phyloP scores from a whole-genome alignment of 2,797 vertebrate genomes.

The Anniella stebbinsi region DNA sequence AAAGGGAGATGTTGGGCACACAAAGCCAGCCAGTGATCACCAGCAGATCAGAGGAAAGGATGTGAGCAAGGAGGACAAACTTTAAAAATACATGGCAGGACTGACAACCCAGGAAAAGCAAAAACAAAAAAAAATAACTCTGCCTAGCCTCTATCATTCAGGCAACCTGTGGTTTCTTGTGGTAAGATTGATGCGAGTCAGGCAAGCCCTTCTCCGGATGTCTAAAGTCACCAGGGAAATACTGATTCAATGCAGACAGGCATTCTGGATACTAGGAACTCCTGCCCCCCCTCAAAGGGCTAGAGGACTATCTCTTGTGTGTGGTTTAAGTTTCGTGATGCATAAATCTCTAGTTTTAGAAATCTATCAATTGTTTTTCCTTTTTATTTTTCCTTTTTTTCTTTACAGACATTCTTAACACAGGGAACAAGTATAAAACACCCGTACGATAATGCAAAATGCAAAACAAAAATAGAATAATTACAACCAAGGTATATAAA shows the following conservation, averaged over 20 bases:
- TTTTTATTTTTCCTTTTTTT: not conserved
- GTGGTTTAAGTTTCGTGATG: not conserved
- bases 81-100: not conserved
- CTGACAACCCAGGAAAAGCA: rapidly evolving
- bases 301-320: not conserved
- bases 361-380: not conserved
- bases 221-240: not conserved
- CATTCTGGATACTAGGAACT: constrained; percentile 1
- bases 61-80: rapidly evolving
- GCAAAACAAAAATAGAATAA: not conserved
- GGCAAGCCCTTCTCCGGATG: not conserved
- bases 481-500: not conserved
- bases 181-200: not conserved
- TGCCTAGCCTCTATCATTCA: not conserved
- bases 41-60: not conserved
- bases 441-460: not conserved
- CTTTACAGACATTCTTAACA: not conserved
- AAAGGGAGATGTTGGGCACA: rapidly evolving
- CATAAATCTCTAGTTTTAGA: not conserved
- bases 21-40: rapidly evolving
- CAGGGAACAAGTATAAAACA: not conserved
- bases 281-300: not conserved
- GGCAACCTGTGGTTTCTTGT: not conserved
- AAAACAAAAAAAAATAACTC: rapidly evolving
- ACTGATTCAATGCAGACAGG: not conserved